Base-by-base conservation (phyloP, 2,888 invertebrate species). In the Acronicta psi region DNA sequence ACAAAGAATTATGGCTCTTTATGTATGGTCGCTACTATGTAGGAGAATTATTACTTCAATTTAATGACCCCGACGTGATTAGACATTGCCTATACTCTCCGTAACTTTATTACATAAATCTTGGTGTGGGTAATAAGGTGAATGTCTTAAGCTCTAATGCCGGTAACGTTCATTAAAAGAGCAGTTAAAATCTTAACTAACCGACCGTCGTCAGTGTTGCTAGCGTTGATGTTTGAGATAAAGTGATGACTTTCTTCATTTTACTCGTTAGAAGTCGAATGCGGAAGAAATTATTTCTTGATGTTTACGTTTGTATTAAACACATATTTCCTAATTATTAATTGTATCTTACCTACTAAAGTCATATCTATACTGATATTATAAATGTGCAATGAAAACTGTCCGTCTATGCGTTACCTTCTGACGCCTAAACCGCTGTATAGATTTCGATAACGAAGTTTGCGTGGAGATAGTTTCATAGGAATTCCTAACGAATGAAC, bases 1-100 rank as follows among this genome's bases (percentile, higher is more conserved):
- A 88, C 87, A 87, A 90, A 91, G 92, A 93, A 87, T 92, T 92
- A 93, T 91, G 84, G 85, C 81, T 86, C 85, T 90, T 89, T 89
- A 90, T 89, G 85, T 85, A 85, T 55, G 55, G 34, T 56, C 50
- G 89, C 90, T 90, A 94, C 93, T 93, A 93, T 92, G 93, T 94
- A 87, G 85, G 72, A 83, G 87, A 89, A 86, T 92, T 92, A 93
- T 89, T 88, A 85, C 92, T 89, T 88, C 82, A 83, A 86, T 92
- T 93, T 93, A 92, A 93, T 91, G 91, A 86, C 87, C 83, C 73
- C 75, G 58, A 68, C 82, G 85, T 93, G 92, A 92, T 94, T 93
- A 93, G 92, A 91, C 89, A 89, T 84, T 87, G 82, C 85, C 84
- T 89, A 82, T 84, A 70, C 81, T 53, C 80, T 84, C 81, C 83